Evolutionary conservation across 2,888 invertebrate species (phyloP), one percentile per base, ranked within the genome.

Genomic region (Rhamnusium bicolor): DNA sequence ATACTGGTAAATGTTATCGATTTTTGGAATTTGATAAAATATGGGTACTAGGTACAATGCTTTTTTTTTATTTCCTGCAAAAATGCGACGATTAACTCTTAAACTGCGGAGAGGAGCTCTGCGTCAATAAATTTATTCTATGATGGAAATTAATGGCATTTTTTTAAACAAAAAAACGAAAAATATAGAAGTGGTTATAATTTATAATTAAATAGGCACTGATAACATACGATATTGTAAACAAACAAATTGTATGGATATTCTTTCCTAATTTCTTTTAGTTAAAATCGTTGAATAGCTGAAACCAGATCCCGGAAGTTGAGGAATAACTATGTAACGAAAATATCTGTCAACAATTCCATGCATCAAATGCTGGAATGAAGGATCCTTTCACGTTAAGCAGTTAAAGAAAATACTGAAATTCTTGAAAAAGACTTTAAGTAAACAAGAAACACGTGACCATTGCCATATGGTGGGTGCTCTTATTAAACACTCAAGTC

Each of bases 391-490:
- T 51, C 40, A 60, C 21, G 54, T 54, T 40, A 63, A 62, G 53
- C 61, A 29, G 56, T 54, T 65, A 73, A 62, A 69, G 69, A 65
- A 69, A 69, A 69, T 66, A 60, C 49, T 32, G 51, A 49, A 53
- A 32, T 71, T 47, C 66, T 66, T 32, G 66, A 66, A 71, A 71
- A 71, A 49, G 58, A 66, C 53, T 51, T 71, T 29, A 54, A 51
- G 40, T 70, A 74, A 79, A 79, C 75, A 77, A 79, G 79, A 79
- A 77, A 79, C 79, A 77, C 75, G 75, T 79, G 77, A 75, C 77
- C 77, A 75, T 12, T 24, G 68, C 71, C 71, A 71, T 71, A 71
- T 71, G 71, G 71, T 40, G 10, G 71, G 71, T 40, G 10, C 21
- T 47, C 49, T 27, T 63, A 21, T 29, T 63, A 32, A 53, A 65